Conservation (phyloP, 2,797 vertebrate species). For the Sphenodon punctatus region DNA sequence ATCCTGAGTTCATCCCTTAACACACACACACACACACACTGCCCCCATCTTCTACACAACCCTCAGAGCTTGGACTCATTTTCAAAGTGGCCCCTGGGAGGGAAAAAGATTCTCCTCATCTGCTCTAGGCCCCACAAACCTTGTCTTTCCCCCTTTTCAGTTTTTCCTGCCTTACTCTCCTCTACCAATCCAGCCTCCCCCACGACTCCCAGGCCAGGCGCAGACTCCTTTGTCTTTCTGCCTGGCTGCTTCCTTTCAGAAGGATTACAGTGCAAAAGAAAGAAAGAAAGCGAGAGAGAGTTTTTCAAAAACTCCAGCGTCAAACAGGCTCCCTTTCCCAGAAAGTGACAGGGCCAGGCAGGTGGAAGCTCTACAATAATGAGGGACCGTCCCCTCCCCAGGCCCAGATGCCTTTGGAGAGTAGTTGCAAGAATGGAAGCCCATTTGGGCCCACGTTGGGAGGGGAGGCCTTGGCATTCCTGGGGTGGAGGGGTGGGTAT, state of each 20-base stretch:
- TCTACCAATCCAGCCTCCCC: neutral
- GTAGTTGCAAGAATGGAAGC: neutral
- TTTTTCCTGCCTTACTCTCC: too few relatives aligned
- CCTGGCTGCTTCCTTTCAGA: slow-evolving; percentile 60
- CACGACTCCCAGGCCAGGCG: neutral
- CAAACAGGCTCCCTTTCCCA: neutral
- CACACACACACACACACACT: neutral
- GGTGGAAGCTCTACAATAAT: neutral
- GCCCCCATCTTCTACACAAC: too few relatives aligned
- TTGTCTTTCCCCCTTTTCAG: neutral
- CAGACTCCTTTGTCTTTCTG: slow-evolving; percentile 64
- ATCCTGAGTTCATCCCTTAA: too few relatives aligned
- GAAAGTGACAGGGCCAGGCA: neutral
- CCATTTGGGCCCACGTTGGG: neutral
- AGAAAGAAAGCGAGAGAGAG: neutral
- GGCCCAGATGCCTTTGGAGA: neutral
- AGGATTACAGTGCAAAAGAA: slow-evolving; percentile 13
- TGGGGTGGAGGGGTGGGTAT: neutral
- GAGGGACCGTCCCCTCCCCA: neutral
- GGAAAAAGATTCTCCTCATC: too few relatives aligned
- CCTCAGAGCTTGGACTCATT: too few relatives aligned
- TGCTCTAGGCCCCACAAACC: too few relatives aligned
- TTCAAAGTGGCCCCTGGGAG: too few relatives aligned
- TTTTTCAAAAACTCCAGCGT: neutral
- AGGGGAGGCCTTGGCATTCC: neutral